Evolutionary conservation across 2,888 invertebrate species (phyloP).

Genomic region (Aleiodes leptofemur): DNA sequence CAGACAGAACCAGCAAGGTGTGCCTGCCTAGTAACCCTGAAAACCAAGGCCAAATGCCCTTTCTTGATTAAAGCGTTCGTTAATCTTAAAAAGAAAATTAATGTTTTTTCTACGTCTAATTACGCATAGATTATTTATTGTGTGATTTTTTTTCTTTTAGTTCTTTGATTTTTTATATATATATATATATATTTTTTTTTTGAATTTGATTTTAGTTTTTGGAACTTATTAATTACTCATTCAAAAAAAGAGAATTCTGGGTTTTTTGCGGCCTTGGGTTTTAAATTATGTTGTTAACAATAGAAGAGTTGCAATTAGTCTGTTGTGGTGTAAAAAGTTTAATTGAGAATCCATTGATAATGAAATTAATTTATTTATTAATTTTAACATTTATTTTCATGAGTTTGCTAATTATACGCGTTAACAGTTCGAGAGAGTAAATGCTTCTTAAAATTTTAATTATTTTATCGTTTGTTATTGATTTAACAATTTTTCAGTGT

Average conservation of each 20-base stretch:
- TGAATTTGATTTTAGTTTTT: background rate
- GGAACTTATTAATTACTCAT: conserved; percentile 8
- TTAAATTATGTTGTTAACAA: conserved; percentile 62
- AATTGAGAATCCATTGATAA: conserved; percentile 34
- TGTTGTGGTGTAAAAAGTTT: conserved; percentile 59
- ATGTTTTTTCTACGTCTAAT: conserved; percentile 69
- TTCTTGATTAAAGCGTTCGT: conserved; percentile 75
- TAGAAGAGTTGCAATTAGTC: conserved; percentile 60
- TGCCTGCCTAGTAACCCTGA: conserved; percentile 74
- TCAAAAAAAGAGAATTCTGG: conserved; percentile 7
- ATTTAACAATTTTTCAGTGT: too few relatives aligned
- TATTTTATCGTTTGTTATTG: too few relatives aligned
- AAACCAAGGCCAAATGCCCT: conserved; percentile 72
- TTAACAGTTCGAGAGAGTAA: too few relatives aligned
- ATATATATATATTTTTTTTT: background rate
- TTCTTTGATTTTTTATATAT: conserved; percentile 2
- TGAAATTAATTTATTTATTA: too few relatives aligned
- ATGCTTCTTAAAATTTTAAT: too few relatives aligned
- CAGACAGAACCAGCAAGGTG: conserved; percentile 76
- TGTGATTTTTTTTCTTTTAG: conserved; percentile 45
- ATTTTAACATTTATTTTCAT: too few relatives aligned
- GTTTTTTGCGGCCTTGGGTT: conserved; percentile 43
- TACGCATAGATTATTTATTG: conserved; percentile 64
- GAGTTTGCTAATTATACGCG: too few relatives aligned
- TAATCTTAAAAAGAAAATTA: conserved; percentile 68